A percentile compares a stretch with the other conserved stretches of the same genome.
These are phyloP conservation scores for Fulica atra DNA, from an alignment of 2,113 vertebrate species.

Conservation along the genomic window DNA sequence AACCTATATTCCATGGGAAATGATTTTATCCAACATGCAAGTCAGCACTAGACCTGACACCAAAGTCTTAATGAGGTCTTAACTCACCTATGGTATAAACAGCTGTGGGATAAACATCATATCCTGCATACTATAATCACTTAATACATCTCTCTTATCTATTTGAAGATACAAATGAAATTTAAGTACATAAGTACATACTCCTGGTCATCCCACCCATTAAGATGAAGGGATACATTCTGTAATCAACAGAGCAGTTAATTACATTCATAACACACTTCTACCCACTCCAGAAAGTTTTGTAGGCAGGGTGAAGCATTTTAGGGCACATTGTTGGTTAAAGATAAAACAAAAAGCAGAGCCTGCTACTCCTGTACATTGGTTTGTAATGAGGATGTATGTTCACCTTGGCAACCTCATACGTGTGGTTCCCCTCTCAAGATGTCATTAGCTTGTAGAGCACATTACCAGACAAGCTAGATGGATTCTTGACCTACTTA, in stretches of 20 bases:
- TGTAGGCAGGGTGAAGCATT: slow-evolving; percentile 14
- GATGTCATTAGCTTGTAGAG: slow-evolving; percentile 73
- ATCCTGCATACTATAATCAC: slow-evolving; percentile 39
- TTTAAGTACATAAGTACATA: not conserved
- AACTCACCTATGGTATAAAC: slow-evolving; percentile 58
- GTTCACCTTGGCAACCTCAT: slow-evolving; percentile 69
- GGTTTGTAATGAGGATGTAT: slow-evolving; percentile 60
- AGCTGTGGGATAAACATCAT: slow-evolving; percentile 57
- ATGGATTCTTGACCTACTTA: slow-evolving; percentile 69
- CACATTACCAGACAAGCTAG: slow-evolving; percentile 54
- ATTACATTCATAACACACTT: slow-evolving; percentile 44
- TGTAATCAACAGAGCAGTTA: slow-evolving; percentile 45
- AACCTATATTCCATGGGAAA: slow-evolving; percentile 64
- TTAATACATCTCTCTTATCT: slow-evolving; percentile 57
- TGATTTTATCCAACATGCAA: slow-evolving; percentile 64
- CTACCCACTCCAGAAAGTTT: slow-evolving; percentile 38
- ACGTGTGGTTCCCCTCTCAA: slow-evolving; percentile 70
- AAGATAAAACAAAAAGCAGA: slow-evolving; percentile 60
- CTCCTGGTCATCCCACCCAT: slow-evolving; percentile 64
- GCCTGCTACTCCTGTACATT: slow-evolving; percentile 19
- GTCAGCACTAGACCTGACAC: slow-evolving; percentile 64
- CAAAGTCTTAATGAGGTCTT: slow-evolving; percentile 63
- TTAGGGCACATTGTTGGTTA: slow-evolving; percentile 13
- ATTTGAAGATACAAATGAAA: slow-evolving; percentile 52
- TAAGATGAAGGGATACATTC: slow-evolving; percentile 53